Evolutionary conservation across 1,140 invertebrate species (phyloP).

Genomic region (Sitophilus oryzae): DNA sequence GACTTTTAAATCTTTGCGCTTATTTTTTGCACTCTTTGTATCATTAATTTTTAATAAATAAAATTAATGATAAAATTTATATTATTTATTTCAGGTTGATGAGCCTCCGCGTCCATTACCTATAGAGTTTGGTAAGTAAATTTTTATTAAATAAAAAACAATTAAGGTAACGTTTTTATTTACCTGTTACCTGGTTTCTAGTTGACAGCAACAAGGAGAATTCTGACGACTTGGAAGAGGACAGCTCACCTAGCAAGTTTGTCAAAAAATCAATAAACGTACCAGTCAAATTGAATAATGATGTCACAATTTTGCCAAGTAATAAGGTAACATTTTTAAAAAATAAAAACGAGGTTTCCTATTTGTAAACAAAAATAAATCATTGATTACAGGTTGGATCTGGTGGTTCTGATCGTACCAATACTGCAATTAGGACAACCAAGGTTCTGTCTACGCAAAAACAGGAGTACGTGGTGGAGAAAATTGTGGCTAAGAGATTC

Average conservation of each 20-base stretch:
- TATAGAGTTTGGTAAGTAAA: slow-evolving; percentile 18
- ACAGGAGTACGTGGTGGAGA: slow-evolving; percentile 65
- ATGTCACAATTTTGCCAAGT: slow-evolving; percentile 22
- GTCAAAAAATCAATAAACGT: slow-evolving; percentile 23
- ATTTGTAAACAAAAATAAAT: too few relatives aligned
- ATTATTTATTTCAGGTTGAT: neutral
- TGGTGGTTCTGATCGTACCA: neutral
- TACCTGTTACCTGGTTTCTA: slow-evolving; percentile 10
- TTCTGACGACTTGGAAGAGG: slow-evolving; percentile 9
- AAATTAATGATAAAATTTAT: too few relatives aligned
- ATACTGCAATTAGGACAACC: slow-evolving; percentile 45
- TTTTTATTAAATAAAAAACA: too few relatives aligned
- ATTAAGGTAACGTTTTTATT: too few relatives aligned
- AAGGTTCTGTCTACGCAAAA: slow-evolving; percentile 43
- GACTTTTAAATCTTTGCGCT: too few relatives aligned
- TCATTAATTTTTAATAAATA: too few relatives aligned
- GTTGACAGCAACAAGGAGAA: slow-evolving; percentile 29
- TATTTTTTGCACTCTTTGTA: too few relatives aligned
- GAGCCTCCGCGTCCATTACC: neutral
- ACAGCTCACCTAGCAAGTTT: slow-evolving; percentile 12
- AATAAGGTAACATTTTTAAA: slow-evolving; percentile 18
- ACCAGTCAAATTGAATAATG: slow-evolving; percentile 26
- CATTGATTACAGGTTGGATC: neutral
- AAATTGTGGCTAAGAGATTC: slow-evolving; percentile 72
- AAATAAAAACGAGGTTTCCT: too few relatives aligned